Evolutionary conservation across 2,888 invertebrate species (phyloP).

Genomic region (Monopis laevigella): DNA sequence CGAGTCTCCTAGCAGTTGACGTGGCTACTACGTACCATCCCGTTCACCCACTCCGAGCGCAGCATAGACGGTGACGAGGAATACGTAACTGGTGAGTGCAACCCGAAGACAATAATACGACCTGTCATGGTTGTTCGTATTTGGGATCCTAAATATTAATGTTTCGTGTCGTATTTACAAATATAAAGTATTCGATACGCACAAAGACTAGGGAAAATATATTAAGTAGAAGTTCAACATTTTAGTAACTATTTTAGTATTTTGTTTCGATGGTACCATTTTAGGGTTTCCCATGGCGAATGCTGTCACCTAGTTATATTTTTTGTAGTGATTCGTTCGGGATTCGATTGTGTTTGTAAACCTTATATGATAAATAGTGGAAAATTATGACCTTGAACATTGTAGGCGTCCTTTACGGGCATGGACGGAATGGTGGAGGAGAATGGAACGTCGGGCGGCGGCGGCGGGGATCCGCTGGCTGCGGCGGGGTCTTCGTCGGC

Average conservation of each 20-base stretch:
- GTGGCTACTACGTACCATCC: constrained; percentile 93
- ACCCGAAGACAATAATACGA: constrained; percentile 59
- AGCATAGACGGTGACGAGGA: constrained; percentile 94
- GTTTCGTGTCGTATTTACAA: constrained; percentile 29
- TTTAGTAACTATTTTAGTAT: constrained; percentile 30
- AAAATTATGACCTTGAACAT: constrained; percentile 62
- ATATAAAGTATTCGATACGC: not conserved
- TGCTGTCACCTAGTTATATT: constrained; percentile 21
- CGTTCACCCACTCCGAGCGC: constrained; percentile 93
- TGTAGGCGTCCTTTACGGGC: constrained; percentile 72
- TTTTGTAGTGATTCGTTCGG: not conserved
- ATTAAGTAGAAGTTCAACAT: constrained; percentile 32
- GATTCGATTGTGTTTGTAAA: not conserved
- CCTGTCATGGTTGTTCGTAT: constrained; percentile 60
- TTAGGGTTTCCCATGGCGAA: constrained; percentile 45
- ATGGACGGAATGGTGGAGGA: constrained; percentile 96
- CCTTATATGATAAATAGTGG: not conserved
- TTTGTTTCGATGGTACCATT: constrained; percentile 55
- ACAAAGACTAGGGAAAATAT: constrained; percentile 27
- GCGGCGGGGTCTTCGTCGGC: constrained; percentile 35
- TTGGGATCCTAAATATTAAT: constrained; percentile 52
- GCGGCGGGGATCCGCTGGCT: constrained; percentile 44
- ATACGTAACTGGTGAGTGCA: constrained; percentile 92
- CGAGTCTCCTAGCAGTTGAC: constrained; percentile 89
- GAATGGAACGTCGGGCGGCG: constrained; percentile 71